A percentile compares a stretch with the other conserved stretches of the same genome.
Conservation (phyloP, 1,140 invertebrate species). For the Thereuonema tuberculata region DNA sequence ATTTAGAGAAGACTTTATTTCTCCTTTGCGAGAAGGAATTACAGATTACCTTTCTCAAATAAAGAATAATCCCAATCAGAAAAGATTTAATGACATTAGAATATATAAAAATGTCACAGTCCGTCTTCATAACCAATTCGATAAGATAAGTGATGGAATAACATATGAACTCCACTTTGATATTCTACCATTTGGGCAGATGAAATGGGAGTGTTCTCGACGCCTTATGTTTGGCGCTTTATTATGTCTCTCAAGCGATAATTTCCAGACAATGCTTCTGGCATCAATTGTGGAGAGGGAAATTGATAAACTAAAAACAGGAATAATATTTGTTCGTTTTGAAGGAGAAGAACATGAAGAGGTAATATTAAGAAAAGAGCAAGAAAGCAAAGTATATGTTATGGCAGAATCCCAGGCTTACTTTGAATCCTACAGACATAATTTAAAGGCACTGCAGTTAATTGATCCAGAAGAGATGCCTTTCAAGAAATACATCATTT, state of each 20-base stretch:
- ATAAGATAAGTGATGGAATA: background rate
- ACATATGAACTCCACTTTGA: constrained; percentile 24
- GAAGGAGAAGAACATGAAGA: constrained; percentile 28
- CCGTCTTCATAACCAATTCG: no score
- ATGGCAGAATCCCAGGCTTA: constrained; percentile 38
- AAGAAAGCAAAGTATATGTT: constrained; percentile 13
- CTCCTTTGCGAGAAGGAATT: constrained; percentile 32
- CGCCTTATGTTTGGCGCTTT: constrained; percentile 54
- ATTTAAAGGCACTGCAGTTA: constrained; percentile 30
- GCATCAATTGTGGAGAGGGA: constrained; percentile 47
- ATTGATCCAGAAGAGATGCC: constrained; percentile 28
- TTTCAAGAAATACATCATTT: constrained; percentile 26
- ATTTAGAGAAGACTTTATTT: constrained; percentile 36
- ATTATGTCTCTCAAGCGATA: constrained; percentile 49
- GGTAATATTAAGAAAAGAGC: background rate
- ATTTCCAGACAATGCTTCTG: constrained; percentile 49
- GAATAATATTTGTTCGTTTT: constrained; percentile 38
- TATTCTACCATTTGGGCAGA: constrained; percentile 14
- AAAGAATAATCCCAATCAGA: background rate
- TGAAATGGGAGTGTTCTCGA: constrained; percentile 34
- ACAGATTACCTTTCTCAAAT: constrained; percentile 18
- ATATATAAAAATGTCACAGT: background rate
- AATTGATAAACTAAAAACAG: constrained; percentile 27
- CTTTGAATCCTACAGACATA: constrained; percentile 37
- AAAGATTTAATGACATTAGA: background rate